Evolutionary conservation across 1,140 invertebrate species (phyloP), one percentile per base, ranked within the genome.

Genomic region (Drosophila murphyi): DNA sequence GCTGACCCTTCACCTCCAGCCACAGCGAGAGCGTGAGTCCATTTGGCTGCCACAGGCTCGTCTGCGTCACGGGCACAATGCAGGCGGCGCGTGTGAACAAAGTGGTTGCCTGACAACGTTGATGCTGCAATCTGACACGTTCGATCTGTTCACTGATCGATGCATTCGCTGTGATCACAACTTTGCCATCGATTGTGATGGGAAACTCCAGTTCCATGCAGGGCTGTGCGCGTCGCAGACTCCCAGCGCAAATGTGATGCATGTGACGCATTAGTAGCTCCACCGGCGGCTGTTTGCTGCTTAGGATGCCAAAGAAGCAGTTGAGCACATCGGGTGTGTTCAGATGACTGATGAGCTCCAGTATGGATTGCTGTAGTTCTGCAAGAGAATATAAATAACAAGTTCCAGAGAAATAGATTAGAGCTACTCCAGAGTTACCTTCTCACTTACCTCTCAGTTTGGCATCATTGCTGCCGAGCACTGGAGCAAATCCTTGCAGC

Each of bases 301-400:
- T 73, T 52, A 92, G 54, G 4, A 92, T 83, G 35, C 76, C 67
- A 29, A 91, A 91, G 70, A 77, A 92, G 5, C 76, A 72, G 5
- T 80, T 72, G n/a, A 92, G 54, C 4, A 83, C 78, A 51, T 92
- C 92, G 0, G 92, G 91, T 0, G 90, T 87, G 55, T 92, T 92
- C 0, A 92, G 51, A 32, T 92, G 87, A 4, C 70, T 79, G 20
- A 92, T 86, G 3, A 92, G 50, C 55, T 92, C 89, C 3, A 92
- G 43, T 43, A 92, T 80, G 0, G 89, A 80, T 76, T 91, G 91
- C 51, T 92, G 92, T 0, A 92, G 71, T 45, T 92, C 92, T 92
- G 56, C 29, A 12, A 29, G 3, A 29, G 8, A 2, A 29, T 0
- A n/a, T 0, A 37, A 5, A 20, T 3, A 2, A 45, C 2, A 5